Base-by-base conservation (phyloP, 2,888 invertebrate species). In the Osmoderma eremita region DNA sequence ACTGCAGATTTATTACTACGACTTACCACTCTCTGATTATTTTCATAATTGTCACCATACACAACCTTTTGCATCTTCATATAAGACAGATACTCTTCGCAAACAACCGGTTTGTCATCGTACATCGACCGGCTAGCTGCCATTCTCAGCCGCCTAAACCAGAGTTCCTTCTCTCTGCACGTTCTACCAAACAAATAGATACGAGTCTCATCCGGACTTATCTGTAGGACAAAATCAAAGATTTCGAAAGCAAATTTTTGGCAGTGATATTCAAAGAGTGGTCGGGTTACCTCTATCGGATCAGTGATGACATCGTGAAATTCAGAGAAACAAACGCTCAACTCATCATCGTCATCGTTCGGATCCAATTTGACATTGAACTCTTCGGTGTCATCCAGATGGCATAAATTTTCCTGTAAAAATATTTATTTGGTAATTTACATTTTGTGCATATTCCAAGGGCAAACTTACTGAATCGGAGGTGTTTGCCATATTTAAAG, bases 131-230 rank as follows among this genome's bases (percentile, higher is more conserved):
- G 78, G 3, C 78, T 79, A 3, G 81, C 80, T 0, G 76, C 75
- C 2, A 62, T 63, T 12, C 70, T 72, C 49, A 82, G 75, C 50
- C 79, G 74, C 54, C 81, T 70, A 70, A 84, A 95, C 96, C 96
- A 96, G 76, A 94, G 91, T 81, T 95, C 95, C 81, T 97, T 97
- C 76, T 95, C 94, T 61, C 95, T 84, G 73, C 93, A 91, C n/a
- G 94, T 92, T 68, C 95, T 85, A 2, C 91, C 90, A 80, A 93
- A 92, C 17, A 81, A 42, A 69, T 78, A 80, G 10, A 81, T 67
- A 63, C 76, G 77, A 10, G 78, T 74, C 50, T 75, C 75, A 10
- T 69, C 64, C 6, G 67, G 49, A 20, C 38, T 62, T 13, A 61
- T 62, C 67, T 67, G 38, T 12, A 63, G 13, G 13, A 13, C 22